Base-by-base conservation (phyloP, 2,888 invertebrate species). In the Lithophane semibrunnea region DNA sequence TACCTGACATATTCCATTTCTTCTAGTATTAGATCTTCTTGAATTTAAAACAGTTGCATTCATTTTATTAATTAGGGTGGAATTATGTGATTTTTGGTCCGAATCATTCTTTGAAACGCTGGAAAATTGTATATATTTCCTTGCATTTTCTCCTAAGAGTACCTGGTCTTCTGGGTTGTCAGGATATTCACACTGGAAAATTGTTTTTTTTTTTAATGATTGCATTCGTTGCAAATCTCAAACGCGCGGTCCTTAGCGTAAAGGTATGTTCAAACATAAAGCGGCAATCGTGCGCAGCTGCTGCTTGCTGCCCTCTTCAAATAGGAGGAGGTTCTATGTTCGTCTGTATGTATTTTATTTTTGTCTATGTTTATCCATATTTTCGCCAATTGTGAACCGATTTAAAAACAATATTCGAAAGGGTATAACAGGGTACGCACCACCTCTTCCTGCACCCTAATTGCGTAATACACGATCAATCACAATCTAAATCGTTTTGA, bases 1-100 rank as follows among this genome's bases (percentile, higher is more conserved):
- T 73, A 84, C 84, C 81, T 84, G 84, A 64, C 84, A 84, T 60
- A 84, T 84, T 54, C 84, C 84, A 47, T 29, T 4, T 66, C 73
- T 80, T 61, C 77, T 83, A 24, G 69, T 76, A 7, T 29, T 29
- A 13, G 12, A 9, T 44, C 58, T 70, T 76, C 60, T 73, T 42
- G 61, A 54, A 52, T 70, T 42, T 18, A 5, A 16, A 47, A 47
- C 24, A 37, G 56, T 72, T 65, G 61, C 42, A 0, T 81, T n/a
- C n/a, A 60, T 21, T 65, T 65, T 61, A n/a, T 80, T 54, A 16
- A 52, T 21, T 16, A 66, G 0, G 0, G 72, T 56, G 8, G 61
- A 58, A 56, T 69, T 63, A n/a, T 54, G 29, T 37, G 8, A 9
- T 1, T 54, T 65, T 68, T 58, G 63, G 42, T 18, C 13, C 4